Conservation (phyloP, 2,113 vertebrate species). For the Colaptes auratus region DNA sequence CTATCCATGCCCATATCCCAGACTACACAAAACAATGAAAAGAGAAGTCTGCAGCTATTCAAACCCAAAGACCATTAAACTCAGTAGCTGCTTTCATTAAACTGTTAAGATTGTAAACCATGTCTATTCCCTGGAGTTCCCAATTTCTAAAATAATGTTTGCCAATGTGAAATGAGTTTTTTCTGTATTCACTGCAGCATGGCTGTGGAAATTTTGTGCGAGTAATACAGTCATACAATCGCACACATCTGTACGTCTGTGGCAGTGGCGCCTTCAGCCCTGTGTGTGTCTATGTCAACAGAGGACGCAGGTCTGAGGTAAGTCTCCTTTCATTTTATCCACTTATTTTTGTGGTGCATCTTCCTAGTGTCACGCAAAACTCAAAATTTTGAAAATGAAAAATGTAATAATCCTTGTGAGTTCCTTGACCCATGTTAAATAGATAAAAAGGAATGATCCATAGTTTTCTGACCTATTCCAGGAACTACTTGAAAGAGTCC, state of each 20-base stretch:
- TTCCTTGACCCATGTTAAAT: accelerated
- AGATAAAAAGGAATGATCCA: background rate
- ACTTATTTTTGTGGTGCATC: accelerated
- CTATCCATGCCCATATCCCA: background rate
- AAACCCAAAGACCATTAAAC: background rate
- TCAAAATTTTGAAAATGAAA: background rate
- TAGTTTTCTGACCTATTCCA: background rate
- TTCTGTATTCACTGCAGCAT: conserved; percentile 76
- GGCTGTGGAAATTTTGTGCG: conserved; percentile 97
- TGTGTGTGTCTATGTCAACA: conserved; percentile 90
- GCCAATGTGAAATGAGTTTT: background rate
- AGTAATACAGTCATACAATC: conserved; percentile 92
- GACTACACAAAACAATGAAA: background rate
- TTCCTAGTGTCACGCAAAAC: background rate
- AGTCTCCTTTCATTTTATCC: background rate
- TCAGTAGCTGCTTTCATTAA: background rate
- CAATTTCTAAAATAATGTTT: background rate
- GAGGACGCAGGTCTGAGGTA: conserved; percentile 94
- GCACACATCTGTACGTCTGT: conserved; percentile 94
- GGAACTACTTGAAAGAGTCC: too few relatives aligned
- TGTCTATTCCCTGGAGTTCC: background rate
- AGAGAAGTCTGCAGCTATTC: background rate
- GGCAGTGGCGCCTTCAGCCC: conserved; percentile 97
- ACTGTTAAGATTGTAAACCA: background rate
- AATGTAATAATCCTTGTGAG: accelerated